Conservation (phyloP, 2,888 invertebrate species). For the Drosophila sordidapex region DNA sequence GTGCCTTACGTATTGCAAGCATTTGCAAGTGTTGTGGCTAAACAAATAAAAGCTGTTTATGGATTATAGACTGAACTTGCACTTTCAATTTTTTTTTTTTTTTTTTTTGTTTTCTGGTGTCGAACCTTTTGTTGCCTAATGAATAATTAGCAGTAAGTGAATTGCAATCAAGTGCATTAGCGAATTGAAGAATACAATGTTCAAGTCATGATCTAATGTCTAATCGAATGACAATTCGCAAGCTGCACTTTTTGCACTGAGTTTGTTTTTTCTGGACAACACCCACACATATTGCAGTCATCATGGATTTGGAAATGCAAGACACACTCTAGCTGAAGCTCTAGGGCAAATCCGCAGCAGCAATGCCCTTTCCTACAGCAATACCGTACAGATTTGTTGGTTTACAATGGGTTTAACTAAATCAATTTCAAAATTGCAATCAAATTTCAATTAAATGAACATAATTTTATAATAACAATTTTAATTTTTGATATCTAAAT, state of each 20-base stretch:
- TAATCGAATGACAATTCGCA: constrained; percentile 31
- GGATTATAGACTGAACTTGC: not conserved
- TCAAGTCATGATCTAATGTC: constrained; percentile 55
- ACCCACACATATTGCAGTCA: constrained; percentile 28
- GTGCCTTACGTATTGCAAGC: constrained; percentile 13
- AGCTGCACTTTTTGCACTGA: constrained; percentile 41
- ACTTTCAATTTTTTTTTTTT: not conserved
- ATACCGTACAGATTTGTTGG: not conserved
- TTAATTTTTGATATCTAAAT: not conserved
- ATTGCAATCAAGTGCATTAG: constrained; percentile 41
- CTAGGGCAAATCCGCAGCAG: not conserved
- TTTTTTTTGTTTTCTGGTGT: constrained; percentile 1
- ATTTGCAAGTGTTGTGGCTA: not conserved
- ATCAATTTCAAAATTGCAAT: not conserved
- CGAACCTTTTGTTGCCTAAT: constrained; percentile 27
- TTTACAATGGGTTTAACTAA: not conserved
- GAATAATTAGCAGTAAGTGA: constrained; percentile 46
- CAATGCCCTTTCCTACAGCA: not conserved
- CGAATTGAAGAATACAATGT: constrained; percentile 38
- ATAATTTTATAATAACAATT: not conserved
- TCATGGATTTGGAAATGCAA: constrained; percentile 27
- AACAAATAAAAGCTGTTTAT: not conserved
- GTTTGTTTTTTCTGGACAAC: constrained; percentile 3
- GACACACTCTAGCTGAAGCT: not conserved
- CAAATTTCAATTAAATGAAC: not conserved